Evolutionary conservation across 2,113 vertebrate genomes (phyloP).

Genomic region (Antechinus flavipes): DNA sequence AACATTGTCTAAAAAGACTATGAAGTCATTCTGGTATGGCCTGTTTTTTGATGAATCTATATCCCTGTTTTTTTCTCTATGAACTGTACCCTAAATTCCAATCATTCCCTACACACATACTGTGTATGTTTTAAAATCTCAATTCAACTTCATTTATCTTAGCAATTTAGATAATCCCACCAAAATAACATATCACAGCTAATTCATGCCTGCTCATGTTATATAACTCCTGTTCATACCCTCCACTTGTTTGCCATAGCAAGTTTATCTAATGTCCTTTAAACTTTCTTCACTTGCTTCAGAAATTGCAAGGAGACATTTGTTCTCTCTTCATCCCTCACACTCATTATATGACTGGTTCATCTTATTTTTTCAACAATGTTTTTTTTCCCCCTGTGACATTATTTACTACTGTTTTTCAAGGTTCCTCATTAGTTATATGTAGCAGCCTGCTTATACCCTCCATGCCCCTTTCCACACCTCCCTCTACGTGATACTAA

Average conservation of each 20-base stretch:
- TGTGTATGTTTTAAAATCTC: not conserved
- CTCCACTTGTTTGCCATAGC: not conserved
- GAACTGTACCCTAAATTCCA: not conserved
- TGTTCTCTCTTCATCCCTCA: not conserved
- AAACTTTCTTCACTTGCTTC: not conserved
- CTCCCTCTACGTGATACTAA: not conserved
- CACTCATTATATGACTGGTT: not conserved
- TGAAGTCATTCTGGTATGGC: not conserved
- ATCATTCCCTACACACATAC: too few relatives aligned
- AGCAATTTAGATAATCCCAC: not conserved
- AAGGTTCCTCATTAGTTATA: not conserved
- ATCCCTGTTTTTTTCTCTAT: not conserved
- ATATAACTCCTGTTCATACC: not conserved
- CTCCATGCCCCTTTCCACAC: not conserved
- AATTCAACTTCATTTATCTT: not conserved
- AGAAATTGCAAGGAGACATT: not conserved
- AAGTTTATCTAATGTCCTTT: not conserved
- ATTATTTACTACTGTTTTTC: not conserved
- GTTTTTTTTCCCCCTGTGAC: not conserved
- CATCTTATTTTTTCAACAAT: not conserved
- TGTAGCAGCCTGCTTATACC: too few relatives aligned
- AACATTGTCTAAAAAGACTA: not conserved
- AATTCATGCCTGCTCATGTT: not conserved
- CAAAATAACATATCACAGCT: too few relatives aligned
- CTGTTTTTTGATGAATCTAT: not conserved